Base-by-base conservation (phyloP, 2,797 vertebrate genomes). In the Eulemur coronatus region DNA sequence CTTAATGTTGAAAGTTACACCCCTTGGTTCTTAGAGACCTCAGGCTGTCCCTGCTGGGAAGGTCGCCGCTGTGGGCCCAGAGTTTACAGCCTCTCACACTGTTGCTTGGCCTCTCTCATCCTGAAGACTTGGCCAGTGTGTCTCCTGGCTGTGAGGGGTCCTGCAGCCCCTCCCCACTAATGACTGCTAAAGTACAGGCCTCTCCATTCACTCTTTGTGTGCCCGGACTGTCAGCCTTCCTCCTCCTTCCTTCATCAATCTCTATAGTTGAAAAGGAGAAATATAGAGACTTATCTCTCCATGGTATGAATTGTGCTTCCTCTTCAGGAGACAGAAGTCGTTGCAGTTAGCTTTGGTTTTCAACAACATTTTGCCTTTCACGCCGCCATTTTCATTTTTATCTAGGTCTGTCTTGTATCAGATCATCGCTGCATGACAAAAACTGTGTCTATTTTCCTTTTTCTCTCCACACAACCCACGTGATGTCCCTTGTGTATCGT, bases 31-130 rank as follows among this genome's bases (percentile, higher is more conserved):
- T 61, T 59, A 41, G 43, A 69, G 52, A 61, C 50, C 80, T 35
- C 13, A 6, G 67, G 33, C 63, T 28, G 1, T 52, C 72, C 10
- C 14, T 67, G 24, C 30, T 3, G 75, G 50, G 35, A 57, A 33
- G 35, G 30, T n/a, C 15, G 7, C 43, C 48, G 63, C 46, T 1
- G 5, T 9, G 2, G 50, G 18, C 4, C 43, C 4, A 0, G 20
- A 24, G n/a, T 61, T 76, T 26, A 70, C 55, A 28, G 55, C 55
- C n/a, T 59, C n/a, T 22, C 61, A 46, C 50, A 9, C 1, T 20
- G 1, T 30, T 30, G 5, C 63, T 84, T 50, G 52, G 11, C 24
- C 43, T 76, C n/a, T 33, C 24, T 55, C 26, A 33, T 50, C 5
- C 13, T 22, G 57, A 33, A 41, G 48, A 7, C 9, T n/a, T 43